These are phyloP conservation scores for Elegia similella DNA, from an alignment of 2,888 invertebrate species.

Conservation along the genomic window DNA sequence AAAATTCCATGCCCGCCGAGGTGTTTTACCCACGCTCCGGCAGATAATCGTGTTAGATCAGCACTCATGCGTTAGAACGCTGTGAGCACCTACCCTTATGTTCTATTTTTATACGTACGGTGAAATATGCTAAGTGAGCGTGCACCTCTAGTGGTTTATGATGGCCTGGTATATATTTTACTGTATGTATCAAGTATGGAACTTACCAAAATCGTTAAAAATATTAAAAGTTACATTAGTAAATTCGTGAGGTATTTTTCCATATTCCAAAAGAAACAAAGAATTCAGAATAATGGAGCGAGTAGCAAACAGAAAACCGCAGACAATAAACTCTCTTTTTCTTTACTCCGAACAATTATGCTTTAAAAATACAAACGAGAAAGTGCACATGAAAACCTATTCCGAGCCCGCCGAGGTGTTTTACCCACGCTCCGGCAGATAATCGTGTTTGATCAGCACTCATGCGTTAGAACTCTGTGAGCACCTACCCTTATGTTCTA, in stretches of 20 bases:
- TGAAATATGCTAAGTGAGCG: conserved; percentile 9
- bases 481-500: conserved; percentile 43
- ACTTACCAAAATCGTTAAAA: too few relatives aligned
- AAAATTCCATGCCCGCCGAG: conserved; percentile 38
- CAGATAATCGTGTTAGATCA: conserved; percentile 64
- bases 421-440: conserved; percentile 44
- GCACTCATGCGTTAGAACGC: conserved; percentile 53
- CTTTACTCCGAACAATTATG: neutral
- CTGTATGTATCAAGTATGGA: neutral
- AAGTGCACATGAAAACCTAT: neutral
- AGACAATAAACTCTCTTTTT: neutral
- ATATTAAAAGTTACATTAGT: too few relatives aligned
- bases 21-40: conserved; percentile 44
- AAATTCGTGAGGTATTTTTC: too few relatives aligned
- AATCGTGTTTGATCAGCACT: conserved; percentile 66
- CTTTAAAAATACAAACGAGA: conserved; percentile 1
- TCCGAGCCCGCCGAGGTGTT: conserved; percentile 44
- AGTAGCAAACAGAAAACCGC: neutral
- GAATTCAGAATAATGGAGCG: neutral
- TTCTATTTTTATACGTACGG: conserved; percentile 42
- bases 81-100: conserved; percentile 41
- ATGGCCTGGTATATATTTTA: conserved; percentile 9
- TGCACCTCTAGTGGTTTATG: conserved; percentile 8
- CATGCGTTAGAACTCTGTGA: conserved; percentile 50
- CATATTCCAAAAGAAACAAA: neutral